Percentiles rank a stretch among this genome's conserved stretches.
Evolutionary conservation across 2,113 vertebrate genomes (phyloP).

Genomic region (Phaethon lepturus): DNA sequence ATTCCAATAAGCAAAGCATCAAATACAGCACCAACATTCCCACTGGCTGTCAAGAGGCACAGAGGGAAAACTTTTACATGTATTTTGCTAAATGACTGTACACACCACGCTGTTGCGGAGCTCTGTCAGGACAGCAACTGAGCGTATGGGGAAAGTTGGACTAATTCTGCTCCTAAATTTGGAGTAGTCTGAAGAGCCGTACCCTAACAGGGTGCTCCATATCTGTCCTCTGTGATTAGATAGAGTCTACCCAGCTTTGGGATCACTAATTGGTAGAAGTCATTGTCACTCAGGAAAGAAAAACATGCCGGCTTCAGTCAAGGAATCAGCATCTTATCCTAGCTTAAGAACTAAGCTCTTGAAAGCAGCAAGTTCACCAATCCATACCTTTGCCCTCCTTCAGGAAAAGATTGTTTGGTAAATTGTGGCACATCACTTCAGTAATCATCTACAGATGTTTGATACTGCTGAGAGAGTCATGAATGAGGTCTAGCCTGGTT

Average conservation of each 20-base stretch:
- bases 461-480: neutral
- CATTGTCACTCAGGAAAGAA: neutral
- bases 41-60: neutral
- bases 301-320: neutral
- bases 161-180: neutral
- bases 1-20: neutral
- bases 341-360: neutral
- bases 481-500: neutral
- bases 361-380: neutral
- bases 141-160: neutral
- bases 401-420: neutral
- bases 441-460: neutral
- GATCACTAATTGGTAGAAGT: neutral
- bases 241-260: neutral
- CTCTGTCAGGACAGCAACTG: neutral
- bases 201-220: neutral
- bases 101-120: neutral
- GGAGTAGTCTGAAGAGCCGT: neutral
- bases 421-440: neutral
- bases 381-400: neutral
- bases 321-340: neutral
- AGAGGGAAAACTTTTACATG: neutral
- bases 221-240: neutral
- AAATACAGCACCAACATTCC: neutral
- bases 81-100: neutral